Evolutionary conservation across 1,140 invertebrate genomes (phyloP), one percentile per base, ranked within the genome.

Genomic region (Macrocentrus cingulum): DNA sequence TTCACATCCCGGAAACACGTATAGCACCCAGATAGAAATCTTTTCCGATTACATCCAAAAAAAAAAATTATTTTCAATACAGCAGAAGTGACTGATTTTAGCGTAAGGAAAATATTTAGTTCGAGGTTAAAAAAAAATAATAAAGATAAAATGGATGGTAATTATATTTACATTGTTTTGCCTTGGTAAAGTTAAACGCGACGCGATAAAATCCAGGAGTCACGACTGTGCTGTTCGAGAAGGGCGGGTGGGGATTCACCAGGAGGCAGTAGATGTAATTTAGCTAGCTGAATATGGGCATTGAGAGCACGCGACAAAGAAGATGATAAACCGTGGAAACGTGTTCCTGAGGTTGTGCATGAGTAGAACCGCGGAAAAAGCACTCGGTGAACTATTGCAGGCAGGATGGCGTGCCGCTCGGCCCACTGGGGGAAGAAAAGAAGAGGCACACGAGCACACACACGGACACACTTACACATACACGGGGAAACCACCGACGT

Each of bases 331-430:
- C 25, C n/a, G 5, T 1, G 25, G 48, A 18, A 32, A 19, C 15
- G n/a, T 11, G 15, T n/a, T 15, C 15, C 37, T 3, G 15, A 5
- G 37, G 16, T 13, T 5, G 9, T 5, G 4, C 4, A n/a, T 1
- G 11, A 48, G 20, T 29, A 29, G 16, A 6, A 22, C 15, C 11
- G 22, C 5, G 19, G 20, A 37, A 20, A 20, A 23, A 46, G 32
- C 23, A 48, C 18, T 50, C 20, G 19, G 34, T 25, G 45, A 50
- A 34, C 18, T 37, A 15, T 52, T 9, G 20, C 19, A 20, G 18
- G 20, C 18, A 42, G 48, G 56, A 50, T 57, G 55, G 55, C 55
- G 55, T 57, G 55, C 45, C 48, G 56, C 48, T 36, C 56, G 56
- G 32, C 16, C 19, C 25, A 51, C 49, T 58, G 37, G 41, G 22